phyloP scores from a whole-genome alignment of 2,113 vertebrate species.

The Meleagris gallopavo region DNA sequence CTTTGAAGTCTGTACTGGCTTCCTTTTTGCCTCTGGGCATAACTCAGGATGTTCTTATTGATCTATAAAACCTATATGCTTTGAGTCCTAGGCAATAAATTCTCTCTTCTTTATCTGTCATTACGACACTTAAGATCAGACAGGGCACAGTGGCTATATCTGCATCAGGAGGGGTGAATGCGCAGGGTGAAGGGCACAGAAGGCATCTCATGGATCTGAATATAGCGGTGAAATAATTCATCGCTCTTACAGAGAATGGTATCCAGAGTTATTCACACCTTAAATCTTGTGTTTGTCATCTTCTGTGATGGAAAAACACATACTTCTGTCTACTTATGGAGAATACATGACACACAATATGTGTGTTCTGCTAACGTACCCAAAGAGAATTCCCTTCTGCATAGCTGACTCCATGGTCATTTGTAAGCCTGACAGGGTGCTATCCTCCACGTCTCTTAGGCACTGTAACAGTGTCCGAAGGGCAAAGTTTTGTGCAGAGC shows the following conservation, averaged over 20 bases:
- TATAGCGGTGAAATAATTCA: neutral
- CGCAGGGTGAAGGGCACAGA: neutral
- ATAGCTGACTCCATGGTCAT: neutral
- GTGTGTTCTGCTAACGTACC: neutral
- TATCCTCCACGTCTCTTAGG: slow-evolving; percentile 25
- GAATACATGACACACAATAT: neutral
- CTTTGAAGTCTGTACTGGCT: slow-evolving; percentile 72
- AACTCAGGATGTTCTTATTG: slow-evolving; percentile 69
- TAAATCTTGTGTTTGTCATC: neutral
- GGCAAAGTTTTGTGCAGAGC: slow-evolving; percentile 44
- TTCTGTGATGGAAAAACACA: neutral
- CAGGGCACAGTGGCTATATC: neutral
- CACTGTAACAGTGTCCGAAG: slow-evolving; percentile 56
- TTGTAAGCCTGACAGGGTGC: slow-evolving; percentile 57
- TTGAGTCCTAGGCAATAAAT: slow-evolving; percentile 66
- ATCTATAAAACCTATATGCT: slow-evolving; percentile 70
- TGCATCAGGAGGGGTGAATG: neutral
- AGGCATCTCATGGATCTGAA: slow-evolving; percentile 9
- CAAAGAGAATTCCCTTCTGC: slow-evolving; percentile 8
- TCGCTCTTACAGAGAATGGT: neutral
- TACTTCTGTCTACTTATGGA: neutral
- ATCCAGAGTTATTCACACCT: neutral
- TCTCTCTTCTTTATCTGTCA: slow-evolving; percentile 63
- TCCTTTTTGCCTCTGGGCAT: slow-evolving; percentile 65
- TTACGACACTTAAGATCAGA: slow-evolving; percentile 31